Percentiles rank a stretch among this genome's conserved stretches.
Evolutionary conservation across 1,140 invertebrate species (phyloP).

Genomic region (Cotesia vestalis): DNA sequence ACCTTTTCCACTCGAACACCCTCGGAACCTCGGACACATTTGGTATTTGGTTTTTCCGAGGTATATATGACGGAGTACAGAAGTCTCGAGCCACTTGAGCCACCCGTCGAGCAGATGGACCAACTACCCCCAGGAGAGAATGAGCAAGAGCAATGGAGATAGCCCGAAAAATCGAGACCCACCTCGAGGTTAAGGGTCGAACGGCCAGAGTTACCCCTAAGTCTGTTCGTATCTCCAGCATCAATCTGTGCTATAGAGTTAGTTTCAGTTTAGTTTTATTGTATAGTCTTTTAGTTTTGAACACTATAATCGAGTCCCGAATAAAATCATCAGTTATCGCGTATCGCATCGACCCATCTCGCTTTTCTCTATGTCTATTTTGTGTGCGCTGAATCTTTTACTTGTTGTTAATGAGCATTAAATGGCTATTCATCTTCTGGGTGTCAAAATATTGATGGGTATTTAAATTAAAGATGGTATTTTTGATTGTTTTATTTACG

Average conservation of each 20-base stretch:
- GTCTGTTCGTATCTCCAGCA: conserved; percentile 41
- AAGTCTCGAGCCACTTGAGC: neutral
- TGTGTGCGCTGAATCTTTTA: neutral
- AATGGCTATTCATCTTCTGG: conserved; percentile 1
- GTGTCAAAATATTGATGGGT: conserved; percentile 20
- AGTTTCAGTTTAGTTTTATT: neutral
- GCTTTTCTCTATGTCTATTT: neutral
- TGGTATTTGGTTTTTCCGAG: conserved; percentile 11
- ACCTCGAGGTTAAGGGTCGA: conserved; percentile 40
- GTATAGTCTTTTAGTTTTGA: conserved; percentile 4
- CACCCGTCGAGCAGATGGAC: conserved; percentile 55
- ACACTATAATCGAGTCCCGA: conserved; percentile 12
- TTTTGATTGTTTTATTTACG: neutral
- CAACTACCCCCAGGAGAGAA: conserved; percentile 58
- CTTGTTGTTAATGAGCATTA: neutral
- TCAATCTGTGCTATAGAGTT: no score
- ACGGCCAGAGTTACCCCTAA: conserved; percentile 43
- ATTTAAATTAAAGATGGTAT: neutral
- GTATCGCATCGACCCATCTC: conserved; percentile 8
- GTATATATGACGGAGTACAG: conserved; percentile 35
- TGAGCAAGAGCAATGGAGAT: conserved; percentile 17
- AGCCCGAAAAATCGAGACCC: conserved; percentile 18
- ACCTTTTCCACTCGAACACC: conserved; percentile 34
- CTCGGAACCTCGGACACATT: conserved; percentile 34
- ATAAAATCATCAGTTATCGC: conserved; percentile 19